phyloP scores from a whole-genome alignment of 2,888 invertebrate species.

The Caenorhabditis sinica region DNA sequence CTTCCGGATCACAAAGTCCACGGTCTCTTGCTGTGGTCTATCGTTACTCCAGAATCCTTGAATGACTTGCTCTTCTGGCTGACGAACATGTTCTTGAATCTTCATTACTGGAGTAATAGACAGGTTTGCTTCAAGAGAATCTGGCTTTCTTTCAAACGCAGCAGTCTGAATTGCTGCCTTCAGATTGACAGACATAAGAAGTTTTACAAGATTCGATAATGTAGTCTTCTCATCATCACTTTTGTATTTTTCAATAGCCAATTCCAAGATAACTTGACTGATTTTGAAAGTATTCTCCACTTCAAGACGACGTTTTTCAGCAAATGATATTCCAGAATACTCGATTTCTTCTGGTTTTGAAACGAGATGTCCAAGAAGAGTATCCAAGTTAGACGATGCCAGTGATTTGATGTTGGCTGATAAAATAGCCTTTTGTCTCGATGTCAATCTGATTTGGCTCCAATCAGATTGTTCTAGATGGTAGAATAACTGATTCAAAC shows the following conservation, averaged over 20 bases:
- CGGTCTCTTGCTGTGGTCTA: constrained; percentile 11
- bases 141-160: constrained; percentile 40
- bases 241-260: not conserved
- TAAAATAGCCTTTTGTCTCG: constrained; percentile 33
- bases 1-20: constrained; percentile 33
- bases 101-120: constrained; percentile 40
- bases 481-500: constrained; percentile 34
- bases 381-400: constrained; percentile 16
- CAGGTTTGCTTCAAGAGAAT: constrained; percentile 4
- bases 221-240: constrained; percentile 23
- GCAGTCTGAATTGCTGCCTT: constrained; percentile 37
- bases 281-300: constrained; percentile 53
- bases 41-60: constrained; percentile 66
- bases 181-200: constrained; percentile 36
- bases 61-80: constrained; percentile 54
- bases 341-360: constrained; percentile 31
- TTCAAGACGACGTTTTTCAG: constrained; percentile 14
- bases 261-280: constrained; percentile 28
- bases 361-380: constrained; percentile 17
- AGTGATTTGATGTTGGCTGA: constrained; percentile 26
- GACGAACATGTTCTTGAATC: constrained; percentile 35
- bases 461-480: constrained; percentile 43
- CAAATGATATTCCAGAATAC: not conserved
- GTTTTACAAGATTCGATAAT: constrained; percentile 38
- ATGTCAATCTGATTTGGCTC: constrained; percentile 42